phyloP scores from a whole-genome alignment of 2,797 vertebrate species.

The Galaxias olidus region DNA sequence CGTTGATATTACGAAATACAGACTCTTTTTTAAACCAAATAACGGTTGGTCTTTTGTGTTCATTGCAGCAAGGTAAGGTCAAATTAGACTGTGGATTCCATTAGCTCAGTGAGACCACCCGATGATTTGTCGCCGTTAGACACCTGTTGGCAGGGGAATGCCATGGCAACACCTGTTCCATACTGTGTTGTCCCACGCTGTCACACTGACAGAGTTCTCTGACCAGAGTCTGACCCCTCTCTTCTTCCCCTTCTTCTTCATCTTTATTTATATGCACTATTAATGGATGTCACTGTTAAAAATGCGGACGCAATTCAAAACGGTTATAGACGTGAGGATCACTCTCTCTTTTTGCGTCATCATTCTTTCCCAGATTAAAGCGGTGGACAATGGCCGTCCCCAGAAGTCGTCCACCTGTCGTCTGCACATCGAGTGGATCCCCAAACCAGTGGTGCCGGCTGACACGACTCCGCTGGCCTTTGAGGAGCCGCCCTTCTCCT shows the following conservation, averaged over 20 bases:
- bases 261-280: neutral
- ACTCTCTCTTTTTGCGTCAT: neutral
- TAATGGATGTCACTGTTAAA: neutral
- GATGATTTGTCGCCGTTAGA: neutral
- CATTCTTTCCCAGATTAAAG: constrained; percentile 86
- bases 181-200: neutral
- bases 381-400: constrained; percentile 95
- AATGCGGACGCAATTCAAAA: too few relatives aligned
- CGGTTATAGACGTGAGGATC: neutral
- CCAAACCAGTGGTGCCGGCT: constrained; percentile 79
- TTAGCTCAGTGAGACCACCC: neutral
- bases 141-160: constrained; percentile 3
- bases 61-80: too few relatives aligned
- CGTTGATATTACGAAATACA: too few relatives aligned
- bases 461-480: constrained; percentile 80
- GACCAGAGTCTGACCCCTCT: neutral
- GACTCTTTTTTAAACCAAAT: too few relatives aligned
- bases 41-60: too few relatives aligned
- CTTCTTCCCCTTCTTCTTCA: neutral
- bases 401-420: constrained; percentile 93
- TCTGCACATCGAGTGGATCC: constrained; percentile 96
- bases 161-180: constrained; percentile 6
- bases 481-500: constrained; percentile 88
- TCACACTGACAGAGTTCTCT: neutral
- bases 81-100: neutral